Base-by-base conservation (phyloP, 2,888 invertebrate species). In the Actias luna region DNA sequence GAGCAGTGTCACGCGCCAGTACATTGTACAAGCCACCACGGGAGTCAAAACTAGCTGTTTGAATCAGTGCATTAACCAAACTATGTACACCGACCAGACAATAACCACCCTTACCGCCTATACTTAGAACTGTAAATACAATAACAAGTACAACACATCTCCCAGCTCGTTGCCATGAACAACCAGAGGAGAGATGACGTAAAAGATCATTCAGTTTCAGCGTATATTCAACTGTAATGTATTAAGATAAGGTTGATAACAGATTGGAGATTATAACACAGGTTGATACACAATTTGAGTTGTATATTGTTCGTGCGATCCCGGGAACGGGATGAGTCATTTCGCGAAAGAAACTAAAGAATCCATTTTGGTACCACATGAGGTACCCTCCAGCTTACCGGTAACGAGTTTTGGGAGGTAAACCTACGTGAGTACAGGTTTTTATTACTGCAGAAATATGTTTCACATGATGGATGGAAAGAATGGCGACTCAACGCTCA, bases 1-100 rank as follows among this genome's bases (percentile, higher is more conserved):
- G 91, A 88, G 84, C 87, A 85, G 84, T 91, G 91, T 90, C 91
- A 89, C 90, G 89, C 88, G 85, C 83, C 79, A 78, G 78, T 87
- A 89, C 91, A 90, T 83, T 87, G 89, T 88, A 87, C 88, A 84
- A 89, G 86, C 89, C 90, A 91, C 90, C 90, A 89, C 87, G 87
- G 88, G 89, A 88, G 88, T 85, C 86, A 87, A 85, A 87, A 88
- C 88, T 88, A 89, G 87, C 86, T 85, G 82, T 81, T 83, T 79
- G 81, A 83, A 84, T 82, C 85, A 80, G 79, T 82, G 74, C 77
- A 73, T 72, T 74, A 76, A 75, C 76, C 74, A 75, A 72, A 74
- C 69, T 61, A 66, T 63, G 66, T 14, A 42, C 2, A 42, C 1
- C 5, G 1, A 5, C 67, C 70, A 61, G n/a, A 29, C 67, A 2